Conservation (phyloP, 2,888 invertebrate genomes). For the Anaspis maculata region DNA sequence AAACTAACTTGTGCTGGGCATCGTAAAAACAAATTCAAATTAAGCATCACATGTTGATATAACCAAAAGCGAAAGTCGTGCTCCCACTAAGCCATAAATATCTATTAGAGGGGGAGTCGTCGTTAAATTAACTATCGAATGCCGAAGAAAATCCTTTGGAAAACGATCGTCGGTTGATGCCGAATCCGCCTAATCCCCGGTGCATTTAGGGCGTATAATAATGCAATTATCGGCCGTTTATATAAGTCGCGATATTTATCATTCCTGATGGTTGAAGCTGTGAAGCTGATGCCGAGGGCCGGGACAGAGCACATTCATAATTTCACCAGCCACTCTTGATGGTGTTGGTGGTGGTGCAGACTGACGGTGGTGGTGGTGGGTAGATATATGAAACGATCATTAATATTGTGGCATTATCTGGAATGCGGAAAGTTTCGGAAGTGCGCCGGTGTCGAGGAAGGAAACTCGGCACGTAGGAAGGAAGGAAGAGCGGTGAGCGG, state of each 20-base stretch:
- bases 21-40: no score
- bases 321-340: conserved; percentile 3
- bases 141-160: no score
- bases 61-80: no score
- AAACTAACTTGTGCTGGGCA: no score
- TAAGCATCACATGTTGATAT: no score
- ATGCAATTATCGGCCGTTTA: conserved; percentile 11
- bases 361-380: background rate
- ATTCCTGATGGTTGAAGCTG: background rate
- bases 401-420: conserved; percentile 34
- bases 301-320: conserved; percentile 8
- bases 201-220: conserved; percentile 14
- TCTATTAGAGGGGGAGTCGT: no score
- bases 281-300: no score
- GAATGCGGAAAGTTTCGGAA: conserved; percentile 32
- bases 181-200: conserved; percentile 5
- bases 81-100: no score
- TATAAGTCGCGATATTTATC: conserved; percentile 5
- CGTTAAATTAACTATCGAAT: no score
- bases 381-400: conserved; percentile 25
- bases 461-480: conserved; percentile 33
- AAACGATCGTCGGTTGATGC: no score
- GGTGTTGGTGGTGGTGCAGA: background rate
- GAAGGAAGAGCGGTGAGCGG: conserved; percentile 32
- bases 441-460: conserved; percentile 32